Conservation (phyloP, 2,797 vertebrate genomes). For the Premnoplex brunnescens region DNA sequence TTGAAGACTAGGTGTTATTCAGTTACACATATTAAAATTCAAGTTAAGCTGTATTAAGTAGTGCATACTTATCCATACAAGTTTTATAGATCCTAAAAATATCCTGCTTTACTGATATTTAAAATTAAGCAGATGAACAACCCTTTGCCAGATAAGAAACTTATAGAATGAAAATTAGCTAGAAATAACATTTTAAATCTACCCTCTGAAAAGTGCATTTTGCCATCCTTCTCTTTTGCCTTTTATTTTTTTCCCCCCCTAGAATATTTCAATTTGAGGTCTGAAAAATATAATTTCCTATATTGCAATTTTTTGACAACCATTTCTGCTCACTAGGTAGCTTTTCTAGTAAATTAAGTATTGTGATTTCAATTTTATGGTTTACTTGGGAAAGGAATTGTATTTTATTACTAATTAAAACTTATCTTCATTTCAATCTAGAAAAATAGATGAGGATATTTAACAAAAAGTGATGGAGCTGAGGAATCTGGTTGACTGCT, state of each 20-base stretch:
- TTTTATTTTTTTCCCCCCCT: not conserved
- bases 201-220: not conserved
- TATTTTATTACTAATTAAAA: not conserved
- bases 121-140: not conserved
- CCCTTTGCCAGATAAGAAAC: not conserved
- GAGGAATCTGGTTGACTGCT: not conserved
- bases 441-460: not conserved
- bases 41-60: not conserved
- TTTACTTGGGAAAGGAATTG: not conserved
- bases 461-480: not conserved
- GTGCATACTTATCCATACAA: not conserved
- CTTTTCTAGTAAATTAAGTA: not conserved
- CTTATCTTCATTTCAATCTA: not conserved
- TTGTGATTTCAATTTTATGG: not conserved
- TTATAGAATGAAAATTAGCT: not conserved
- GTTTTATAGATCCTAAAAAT: not conserved
- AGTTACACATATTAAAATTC: not conserved
- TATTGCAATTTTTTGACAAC: not conserved
- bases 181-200: not conserved
- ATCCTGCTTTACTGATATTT: not conserved
- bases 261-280: not conserved
- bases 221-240: not conserved
- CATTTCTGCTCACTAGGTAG: not conserved
- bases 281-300: not conserved
- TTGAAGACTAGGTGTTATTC: not conserved